phyloP scores from a whole-genome alignment of 1,140 invertebrate species.

The Atta cephalotes region DNA sequence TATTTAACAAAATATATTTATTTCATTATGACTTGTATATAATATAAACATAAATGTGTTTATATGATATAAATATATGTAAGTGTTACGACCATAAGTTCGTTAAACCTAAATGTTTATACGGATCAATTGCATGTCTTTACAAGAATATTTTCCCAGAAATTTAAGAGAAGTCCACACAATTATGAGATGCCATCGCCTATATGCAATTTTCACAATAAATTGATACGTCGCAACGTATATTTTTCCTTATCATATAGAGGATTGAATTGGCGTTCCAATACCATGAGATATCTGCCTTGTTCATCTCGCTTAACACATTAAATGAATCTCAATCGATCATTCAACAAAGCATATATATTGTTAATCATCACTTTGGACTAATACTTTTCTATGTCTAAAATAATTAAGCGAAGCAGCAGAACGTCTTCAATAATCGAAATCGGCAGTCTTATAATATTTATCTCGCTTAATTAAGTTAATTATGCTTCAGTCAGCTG shows the following conservation, averaged over 20 bases:
- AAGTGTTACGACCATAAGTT: too few relatives aligned
- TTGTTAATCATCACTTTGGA: conserved; percentile 72
- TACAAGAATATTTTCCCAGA: neutral
- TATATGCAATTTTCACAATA: neutral
- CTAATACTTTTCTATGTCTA: neutral
- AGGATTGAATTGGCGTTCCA: neutral
- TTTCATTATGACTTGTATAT: neutral
- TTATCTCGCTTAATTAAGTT: neutral
- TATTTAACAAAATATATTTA: neutral
- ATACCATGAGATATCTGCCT: neutral
- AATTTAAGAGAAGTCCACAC: neutral
- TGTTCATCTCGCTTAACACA: conserved; percentile 4
- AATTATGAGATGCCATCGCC: neutral
- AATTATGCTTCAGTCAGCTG: conserved; percentile 5
- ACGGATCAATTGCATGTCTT: neutral
- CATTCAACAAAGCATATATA: conserved; percentile 23
- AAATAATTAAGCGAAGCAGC: conserved; percentile 26
- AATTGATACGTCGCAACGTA: conserved; percentile 2
- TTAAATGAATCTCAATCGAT: conserved; percentile 63
- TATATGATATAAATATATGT: too few relatives aligned
- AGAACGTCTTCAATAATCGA: neutral
- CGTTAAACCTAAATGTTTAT: neutral
- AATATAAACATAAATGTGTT: too few relatives aligned
- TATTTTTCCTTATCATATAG: conserved; percentile 30
- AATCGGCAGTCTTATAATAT: conserved; percentile 12